Percentiles rank a stretch among this genome's conserved stretches.
Conservation (phyloP, 2,888 invertebrate species). For the Cotesia congregata region DNA sequence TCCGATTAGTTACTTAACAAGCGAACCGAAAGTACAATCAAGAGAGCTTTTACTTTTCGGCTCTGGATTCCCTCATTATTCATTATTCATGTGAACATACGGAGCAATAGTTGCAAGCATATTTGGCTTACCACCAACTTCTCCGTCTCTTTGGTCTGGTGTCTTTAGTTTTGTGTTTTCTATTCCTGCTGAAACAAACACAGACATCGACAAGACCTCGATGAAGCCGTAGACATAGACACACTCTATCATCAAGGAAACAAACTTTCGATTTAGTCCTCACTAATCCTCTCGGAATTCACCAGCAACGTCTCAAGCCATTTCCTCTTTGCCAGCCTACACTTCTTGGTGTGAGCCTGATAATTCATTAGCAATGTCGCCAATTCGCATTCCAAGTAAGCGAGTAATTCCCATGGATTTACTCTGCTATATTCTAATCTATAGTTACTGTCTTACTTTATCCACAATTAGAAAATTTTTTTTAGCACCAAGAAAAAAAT, state of each 20-base stretch:
- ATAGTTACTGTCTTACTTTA: constrained; percentile 16
- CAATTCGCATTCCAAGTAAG: constrained; percentile 25
- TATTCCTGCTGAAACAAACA: no score
- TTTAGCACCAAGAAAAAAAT: no score
- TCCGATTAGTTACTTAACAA: constrained; percentile 64
- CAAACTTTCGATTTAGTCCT: constrained; percentile 46
- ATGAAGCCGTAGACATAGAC: no score
- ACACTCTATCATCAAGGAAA: constrained; percentile 41
- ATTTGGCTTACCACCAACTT: constrained; percentile 65
- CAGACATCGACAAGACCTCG: no score
- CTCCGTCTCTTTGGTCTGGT: constrained; percentile 34
- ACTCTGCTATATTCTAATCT: constrained; percentile 10
- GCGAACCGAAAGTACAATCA: constrained; percentile 16
- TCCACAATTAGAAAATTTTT: no score
- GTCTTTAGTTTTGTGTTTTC: neutral
- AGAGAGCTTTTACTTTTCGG: constrained; percentile 23
- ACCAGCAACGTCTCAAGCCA: constrained; percentile 33
- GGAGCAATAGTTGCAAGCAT: constrained; percentile 50
- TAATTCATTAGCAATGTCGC: constrained; percentile 48
- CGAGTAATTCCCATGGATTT: constrained; percentile 32
- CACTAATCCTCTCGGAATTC: constrained; percentile 35
- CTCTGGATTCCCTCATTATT: constrained; percentile 49
- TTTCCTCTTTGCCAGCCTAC: constrained; percentile 38
- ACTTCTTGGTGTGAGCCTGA: constrained; percentile 7
- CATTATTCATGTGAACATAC: neutral